A percentile compares a stretch with the other conserved stretches of the same genome.
Evolutionary conservation across 2,113 vertebrate genomes (phyloP).

Genomic region (Lucifuga dentata): DNA sequence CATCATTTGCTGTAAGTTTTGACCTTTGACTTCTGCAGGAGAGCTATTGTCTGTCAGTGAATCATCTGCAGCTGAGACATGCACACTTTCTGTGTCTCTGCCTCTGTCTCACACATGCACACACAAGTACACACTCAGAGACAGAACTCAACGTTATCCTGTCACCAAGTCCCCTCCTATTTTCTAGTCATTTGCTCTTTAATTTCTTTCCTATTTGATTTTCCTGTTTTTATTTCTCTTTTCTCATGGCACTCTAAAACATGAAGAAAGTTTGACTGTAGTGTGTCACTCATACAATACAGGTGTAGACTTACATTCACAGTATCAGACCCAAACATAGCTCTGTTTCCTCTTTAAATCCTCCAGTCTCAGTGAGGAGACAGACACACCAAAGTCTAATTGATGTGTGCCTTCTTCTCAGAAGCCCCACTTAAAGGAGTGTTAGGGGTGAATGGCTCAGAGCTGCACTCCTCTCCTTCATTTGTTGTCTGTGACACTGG

Average conservation of each 20-base stretch:
- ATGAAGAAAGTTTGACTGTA: too few relatives aligned
- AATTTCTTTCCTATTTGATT: not conserved
- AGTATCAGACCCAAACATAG: not conserved
- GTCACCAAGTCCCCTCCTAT: not conserved
- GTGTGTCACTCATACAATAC: not conserved
- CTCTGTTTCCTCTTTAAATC: slow-evolving; percentile 4
- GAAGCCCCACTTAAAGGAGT: slow-evolving; percentile 45
- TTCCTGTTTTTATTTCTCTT: not conserved
- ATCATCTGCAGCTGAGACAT: slow-evolving; percentile 11
- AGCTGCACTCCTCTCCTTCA: slow-evolving; percentile 51
- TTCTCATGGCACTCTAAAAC: too few relatives aligned
- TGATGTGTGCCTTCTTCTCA: slow-evolving; percentile 58
- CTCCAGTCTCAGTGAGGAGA: slow-evolving; percentile 34
- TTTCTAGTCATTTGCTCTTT: not conserved
- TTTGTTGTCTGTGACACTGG: slow-evolving; percentile 52
- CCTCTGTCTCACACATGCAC: not conserved
- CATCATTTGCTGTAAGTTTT: slow-evolving; percentile 3
- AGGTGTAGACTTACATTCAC: slow-evolving; percentile 5
- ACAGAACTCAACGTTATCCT: too few relatives aligned
- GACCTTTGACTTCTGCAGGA: slow-evolving; percentile 29
- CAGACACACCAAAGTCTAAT: slow-evolving; percentile 64
- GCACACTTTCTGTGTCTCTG: not conserved
- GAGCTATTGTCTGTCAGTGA: slow-evolving; percentile 11
- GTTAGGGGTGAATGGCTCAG: slow-evolving; percentile 50
- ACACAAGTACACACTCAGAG: not conserved